These are phyloP conservation scores for Gymnocypris eckloni DNA, from an alignment of 2,797 vertebrate species.

Conservation along the genomic window DNA sequence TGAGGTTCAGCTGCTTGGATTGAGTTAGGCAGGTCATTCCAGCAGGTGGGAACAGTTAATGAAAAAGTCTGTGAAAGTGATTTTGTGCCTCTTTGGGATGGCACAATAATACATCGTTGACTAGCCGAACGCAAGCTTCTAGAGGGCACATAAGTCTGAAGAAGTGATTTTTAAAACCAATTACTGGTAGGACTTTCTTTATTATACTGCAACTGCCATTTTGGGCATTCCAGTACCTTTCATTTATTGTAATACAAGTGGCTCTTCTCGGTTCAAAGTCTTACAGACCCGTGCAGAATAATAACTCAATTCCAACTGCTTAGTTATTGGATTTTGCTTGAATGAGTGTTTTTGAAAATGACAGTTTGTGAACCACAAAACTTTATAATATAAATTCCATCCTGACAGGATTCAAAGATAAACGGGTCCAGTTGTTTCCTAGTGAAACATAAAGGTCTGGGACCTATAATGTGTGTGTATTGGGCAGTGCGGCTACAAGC, in stretches of 20 bases:
- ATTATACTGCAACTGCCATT: too few relatives aligned
- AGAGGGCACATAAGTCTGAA: too few relatives aligned
- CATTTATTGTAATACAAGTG: background rate
- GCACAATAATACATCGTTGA: too few relatives aligned
- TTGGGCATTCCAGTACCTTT: background rate
- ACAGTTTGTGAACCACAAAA: background rate
- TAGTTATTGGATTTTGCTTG: background rate
- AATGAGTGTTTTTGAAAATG: background rate
- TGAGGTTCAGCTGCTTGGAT: too few relatives aligned
- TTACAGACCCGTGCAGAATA: background rate
- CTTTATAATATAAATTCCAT: background rate
- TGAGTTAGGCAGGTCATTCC: too few relatives aligned
- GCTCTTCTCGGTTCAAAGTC: background rate
- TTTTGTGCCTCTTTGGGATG: too few relatives aligned
- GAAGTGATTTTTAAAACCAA: too few relatives aligned
- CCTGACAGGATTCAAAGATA: conserved; percentile 1
- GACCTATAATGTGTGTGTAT: background rate
- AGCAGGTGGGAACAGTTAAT: too few relatives aligned
- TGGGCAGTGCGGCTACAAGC: background rate
- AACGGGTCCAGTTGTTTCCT: background rate
- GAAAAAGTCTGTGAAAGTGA: too few relatives aligned
- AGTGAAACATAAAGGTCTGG: conserved; percentile 3
- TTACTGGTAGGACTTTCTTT: too few relatives aligned
- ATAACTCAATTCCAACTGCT: background rate
- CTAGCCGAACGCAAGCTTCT: too few relatives aligned